A percentile compares a stretch with the other conserved stretches of the same genome.
These are phyloP conservation scores for Sarcophilus harrisii DNA, from an alignment of 2,797 vertebrate species.

Conservation along the genomic window DNA sequence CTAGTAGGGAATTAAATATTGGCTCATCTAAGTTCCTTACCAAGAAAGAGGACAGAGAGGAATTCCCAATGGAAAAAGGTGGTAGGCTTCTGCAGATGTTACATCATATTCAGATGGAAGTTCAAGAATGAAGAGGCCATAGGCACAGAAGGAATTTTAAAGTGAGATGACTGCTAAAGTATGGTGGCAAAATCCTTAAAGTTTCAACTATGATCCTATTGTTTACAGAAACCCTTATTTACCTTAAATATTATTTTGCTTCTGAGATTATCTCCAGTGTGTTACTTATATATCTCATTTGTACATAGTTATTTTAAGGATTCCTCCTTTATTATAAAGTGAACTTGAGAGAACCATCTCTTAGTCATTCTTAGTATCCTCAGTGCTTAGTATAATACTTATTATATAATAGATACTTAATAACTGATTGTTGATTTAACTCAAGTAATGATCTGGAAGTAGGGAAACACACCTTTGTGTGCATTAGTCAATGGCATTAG, in stretches of 20 bases:
- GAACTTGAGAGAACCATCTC: neutral
- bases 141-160: neutral
- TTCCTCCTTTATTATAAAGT: neutral
- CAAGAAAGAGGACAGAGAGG: neutral
- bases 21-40: neutral
- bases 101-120: neutral
- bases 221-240: neutral
- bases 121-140: neutral
- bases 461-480: neutral
- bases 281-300: neutral
- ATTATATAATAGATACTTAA: neutral
- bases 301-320: neutral
- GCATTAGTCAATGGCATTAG: neutral
- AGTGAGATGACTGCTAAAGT: neutral
- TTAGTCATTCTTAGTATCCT: neutral
- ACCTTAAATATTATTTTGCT: neutral
- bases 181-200: neutral
- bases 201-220: neutral
- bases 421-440: neutral
- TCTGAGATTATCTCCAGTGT: neutral
- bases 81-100: neutral
- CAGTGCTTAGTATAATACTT: conserved; percentile 1
- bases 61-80: neutral
- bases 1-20: too few species aligned
- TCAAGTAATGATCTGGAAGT: neutral